Evolutionary conservation across 2,888 invertebrate genomes (phyloP), one percentile per base, ranked within the genome.

Genomic region (Troides helena): DNA sequence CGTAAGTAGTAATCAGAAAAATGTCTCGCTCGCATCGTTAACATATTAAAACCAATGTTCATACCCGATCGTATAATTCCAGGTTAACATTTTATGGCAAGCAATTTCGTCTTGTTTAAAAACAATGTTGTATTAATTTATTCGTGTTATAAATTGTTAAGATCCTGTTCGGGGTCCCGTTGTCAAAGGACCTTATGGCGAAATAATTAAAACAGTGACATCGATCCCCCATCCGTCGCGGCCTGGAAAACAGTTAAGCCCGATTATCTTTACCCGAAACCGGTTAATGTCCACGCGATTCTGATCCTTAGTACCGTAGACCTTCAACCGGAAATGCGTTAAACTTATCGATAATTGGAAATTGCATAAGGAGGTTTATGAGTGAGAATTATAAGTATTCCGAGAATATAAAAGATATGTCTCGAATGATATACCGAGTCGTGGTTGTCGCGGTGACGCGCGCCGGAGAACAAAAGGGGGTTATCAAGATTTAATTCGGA

Each of bases 361-460:
- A 25, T 69, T 65, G 64, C 64, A 36, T 69, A 50, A 62, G 68
- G 50, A 69, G 56, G 70, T 66, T 70, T 60, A 64, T n/a, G 70
- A 59, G 65, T 58, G 62, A 30, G 67, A 67, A 63, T 62, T 62
- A 70, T 64, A 63, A 67, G 59, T 70, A 57, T 71, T 66, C 69
- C 50, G 60, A 62, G 71, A 70, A 70, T 58, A 67, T 36, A 66
- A 69, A 65, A 62, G 62, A 58, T 59, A 60, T 63, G 50, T 64
- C 58, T 63, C 62, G 67, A 56, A 61, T 65, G 69, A 69, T 62
- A 30, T 61, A 69, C 30, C 21, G 65, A 64, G 63, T 68, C 65
- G 79, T 79, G 77, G 79, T 79, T 77, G 80, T 74, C 70, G 71
- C 77, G 76, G 72, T 75, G 77, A 74, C 74, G 73, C 71, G 74